These are phyloP conservation scores for Himalopsyche japonica DNA, from an alignment of 2,888 invertebrate species.

Conservation along the genomic window DNA sequence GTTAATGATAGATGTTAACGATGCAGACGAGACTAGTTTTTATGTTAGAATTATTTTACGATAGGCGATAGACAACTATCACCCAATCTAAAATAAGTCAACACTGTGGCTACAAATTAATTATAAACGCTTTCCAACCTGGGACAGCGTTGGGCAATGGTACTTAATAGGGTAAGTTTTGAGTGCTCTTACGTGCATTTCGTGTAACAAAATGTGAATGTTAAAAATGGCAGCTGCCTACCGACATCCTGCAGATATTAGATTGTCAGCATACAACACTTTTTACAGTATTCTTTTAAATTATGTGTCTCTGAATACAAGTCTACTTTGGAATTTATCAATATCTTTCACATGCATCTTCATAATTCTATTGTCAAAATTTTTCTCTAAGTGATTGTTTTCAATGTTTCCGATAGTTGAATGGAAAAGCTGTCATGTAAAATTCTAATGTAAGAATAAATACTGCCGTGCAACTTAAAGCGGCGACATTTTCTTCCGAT, in stretches of 20 bases:
- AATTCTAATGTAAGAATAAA: background rate
- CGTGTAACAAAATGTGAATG: slow-evolving; percentile 36
- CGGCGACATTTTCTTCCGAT: no score
- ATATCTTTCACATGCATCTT: background rate
- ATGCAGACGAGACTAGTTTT: background rate
- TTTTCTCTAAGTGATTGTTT: background rate
- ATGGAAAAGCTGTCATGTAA: background rate
- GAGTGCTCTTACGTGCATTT: slow-evolving; percentile 39
- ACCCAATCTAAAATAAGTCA: slow-evolving; percentile 18
- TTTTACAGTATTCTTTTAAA: background rate
- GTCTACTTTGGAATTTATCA: background rate
- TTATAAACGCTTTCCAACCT: slow-evolving; percentile 40
- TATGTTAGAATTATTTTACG: background rate
- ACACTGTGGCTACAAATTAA: slow-evolving; percentile 40
- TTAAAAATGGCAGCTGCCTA: slow-evolving; percentile 30
- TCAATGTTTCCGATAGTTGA: background rate
- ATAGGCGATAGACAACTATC: background rate
- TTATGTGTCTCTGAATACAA: background rate
- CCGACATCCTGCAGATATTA: background rate
- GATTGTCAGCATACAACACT: slow-evolving; percentile 1
- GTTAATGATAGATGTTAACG: background rate
- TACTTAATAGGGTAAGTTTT: slow-evolving; percentile 40
- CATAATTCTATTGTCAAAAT: background rate
- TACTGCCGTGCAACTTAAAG: no score
- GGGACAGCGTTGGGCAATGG: slow-evolving; percentile 41